A percentile compares a stretch with the other conserved stretches of the same genome.
phyloP scores from a whole-genome alignment of 1,140 invertebrate genomes.

The Melanaphis sacchari region DNA sequence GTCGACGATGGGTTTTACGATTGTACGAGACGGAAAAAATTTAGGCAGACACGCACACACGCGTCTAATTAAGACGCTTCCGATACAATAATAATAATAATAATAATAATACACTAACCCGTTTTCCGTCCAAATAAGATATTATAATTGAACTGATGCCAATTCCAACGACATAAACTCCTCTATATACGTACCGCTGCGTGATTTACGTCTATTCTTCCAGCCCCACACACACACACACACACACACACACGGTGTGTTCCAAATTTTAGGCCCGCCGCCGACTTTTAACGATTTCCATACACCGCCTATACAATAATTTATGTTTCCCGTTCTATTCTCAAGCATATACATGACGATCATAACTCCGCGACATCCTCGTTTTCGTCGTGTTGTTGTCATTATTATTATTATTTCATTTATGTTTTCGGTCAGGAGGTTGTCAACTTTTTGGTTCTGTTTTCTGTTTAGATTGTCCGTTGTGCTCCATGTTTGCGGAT shows the following conservation, averaged over 20 bases:
- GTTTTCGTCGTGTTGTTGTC: not conserved
- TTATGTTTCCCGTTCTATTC: conserved; percentile 58
- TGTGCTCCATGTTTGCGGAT: not conserved
- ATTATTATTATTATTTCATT: not conserved
- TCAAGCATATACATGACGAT: not conserved
- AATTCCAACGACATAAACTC: not conserved
- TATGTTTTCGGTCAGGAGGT: not conserved
- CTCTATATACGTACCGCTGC: not conserved
- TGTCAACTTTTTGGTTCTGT: not conserved
- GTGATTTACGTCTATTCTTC: conserved; percentile 31
- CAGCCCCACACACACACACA: not conserved
- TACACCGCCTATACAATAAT: conserved; percentile 38
- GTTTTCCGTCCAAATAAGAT: conserved; percentile 43
- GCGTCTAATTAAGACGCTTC: conserved; percentile 43
- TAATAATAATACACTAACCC: not conserved
- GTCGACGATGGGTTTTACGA: not conserved
- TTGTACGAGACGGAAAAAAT: not conserved
- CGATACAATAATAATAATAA: conserved; percentile 15
- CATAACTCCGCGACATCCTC: conserved; percentile 23
- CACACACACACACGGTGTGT: not conserved
- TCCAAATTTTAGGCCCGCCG: conserved; percentile 10
- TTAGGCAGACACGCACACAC: not conserved
- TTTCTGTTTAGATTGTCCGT: not conserved
- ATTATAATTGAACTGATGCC: conserved; percentile 52
- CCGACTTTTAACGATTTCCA: conserved; percentile 52